A percentile compares a stretch with the other conserved stretches of the same genome.
Conservation (phyloP, 37 sponge, comb jelly and placozoan species). For the Axinella damicornis region DNA sequence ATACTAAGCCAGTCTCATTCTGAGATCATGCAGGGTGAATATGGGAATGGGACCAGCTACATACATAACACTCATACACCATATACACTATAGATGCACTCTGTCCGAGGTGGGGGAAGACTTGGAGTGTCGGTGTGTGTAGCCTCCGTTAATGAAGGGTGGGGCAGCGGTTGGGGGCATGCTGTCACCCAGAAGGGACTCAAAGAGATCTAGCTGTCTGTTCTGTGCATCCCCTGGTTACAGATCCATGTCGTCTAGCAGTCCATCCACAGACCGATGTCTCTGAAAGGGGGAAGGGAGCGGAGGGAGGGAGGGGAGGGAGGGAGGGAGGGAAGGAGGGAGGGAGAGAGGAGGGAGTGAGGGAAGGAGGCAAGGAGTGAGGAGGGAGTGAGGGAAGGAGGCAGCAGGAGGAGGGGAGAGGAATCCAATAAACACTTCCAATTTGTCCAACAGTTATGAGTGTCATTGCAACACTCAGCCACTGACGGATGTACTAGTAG, state of each 20-base stretch:
- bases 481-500: not conserved
- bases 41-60: too few species aligned
- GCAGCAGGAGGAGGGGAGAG: not conserved
- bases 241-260: not conserved
- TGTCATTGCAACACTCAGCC: too few species aligned
- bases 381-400: not conserved
- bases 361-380: too few species aligned
- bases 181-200: slow-evolving; percentile 34
- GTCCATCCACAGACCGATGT: slow-evolving; percentile 26
- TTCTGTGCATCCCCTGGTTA: not conserved
- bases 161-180: not conserved
- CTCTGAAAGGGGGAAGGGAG: slow-evolving; percentile 1
- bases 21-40: too few species aligned
- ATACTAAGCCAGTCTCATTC: too few species aligned
- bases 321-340: too few species aligned
- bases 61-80: too few species aligned
- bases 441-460: too few species aligned
- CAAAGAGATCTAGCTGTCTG: not conserved
- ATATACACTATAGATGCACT: too few species aligned
- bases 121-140: slow-evolving; percentile 6
- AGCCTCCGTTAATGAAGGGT: not conserved
- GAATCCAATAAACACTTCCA: too few species aligned
- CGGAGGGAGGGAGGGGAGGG: not conserved
- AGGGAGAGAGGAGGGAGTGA: too few species aligned
- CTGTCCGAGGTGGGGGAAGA: slow-evolving; percentile 9